Percentiles rank a stretch among this genome's conserved stretches.
phyloP scores from a whole-genome alignment of 2,113 vertebrate species.

The Pelecanus crispus region DNA sequence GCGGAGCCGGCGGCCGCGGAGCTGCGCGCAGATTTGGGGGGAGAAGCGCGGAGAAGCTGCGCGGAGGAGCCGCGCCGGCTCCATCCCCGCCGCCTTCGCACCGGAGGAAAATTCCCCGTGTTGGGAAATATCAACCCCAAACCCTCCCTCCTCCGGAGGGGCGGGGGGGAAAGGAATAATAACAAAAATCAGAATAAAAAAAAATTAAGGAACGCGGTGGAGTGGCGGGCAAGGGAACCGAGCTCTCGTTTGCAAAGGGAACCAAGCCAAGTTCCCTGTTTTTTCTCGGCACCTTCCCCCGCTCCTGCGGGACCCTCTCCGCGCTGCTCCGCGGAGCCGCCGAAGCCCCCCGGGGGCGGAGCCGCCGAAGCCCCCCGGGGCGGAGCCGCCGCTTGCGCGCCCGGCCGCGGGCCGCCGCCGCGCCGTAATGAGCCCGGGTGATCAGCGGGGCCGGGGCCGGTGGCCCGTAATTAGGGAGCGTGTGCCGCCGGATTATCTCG shows the following conservation, averaged over 20 bases:
- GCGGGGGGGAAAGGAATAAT: rapidly evolving
- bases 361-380: neutral
- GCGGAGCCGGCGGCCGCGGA: neutral
- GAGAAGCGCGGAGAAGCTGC: neutral
- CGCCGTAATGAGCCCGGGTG: conserved; percentile 83
- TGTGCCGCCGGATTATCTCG: conserved; percentile 90
- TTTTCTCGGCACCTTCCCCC: neutral
- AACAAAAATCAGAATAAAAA: neutral
- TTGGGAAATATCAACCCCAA: neutral
- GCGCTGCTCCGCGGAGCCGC: neutral
- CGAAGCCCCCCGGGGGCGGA: neutral
- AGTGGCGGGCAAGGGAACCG: neutral
- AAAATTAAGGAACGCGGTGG: neutral
- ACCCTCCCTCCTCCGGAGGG: neutral
- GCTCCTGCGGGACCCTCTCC: neutral
- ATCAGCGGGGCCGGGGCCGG: conserved; percentile 75
- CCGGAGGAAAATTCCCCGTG: neutral
- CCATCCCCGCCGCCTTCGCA: neutral
- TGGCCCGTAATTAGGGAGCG: conserved; percentile 88
- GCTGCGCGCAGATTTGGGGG: neutral
- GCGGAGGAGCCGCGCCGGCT: neutral
- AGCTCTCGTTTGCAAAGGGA: neutral
- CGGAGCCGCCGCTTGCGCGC: conserved; percentile 22
- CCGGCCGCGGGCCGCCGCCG: conserved; percentile 73
- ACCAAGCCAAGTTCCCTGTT: neutral